A percentile compares a stretch with the other conserved stretches of the same genome.
phyloP scores from a whole-genome alignment of 2,797 vertebrate species.

The Lutjanus campechanus region DNA sequence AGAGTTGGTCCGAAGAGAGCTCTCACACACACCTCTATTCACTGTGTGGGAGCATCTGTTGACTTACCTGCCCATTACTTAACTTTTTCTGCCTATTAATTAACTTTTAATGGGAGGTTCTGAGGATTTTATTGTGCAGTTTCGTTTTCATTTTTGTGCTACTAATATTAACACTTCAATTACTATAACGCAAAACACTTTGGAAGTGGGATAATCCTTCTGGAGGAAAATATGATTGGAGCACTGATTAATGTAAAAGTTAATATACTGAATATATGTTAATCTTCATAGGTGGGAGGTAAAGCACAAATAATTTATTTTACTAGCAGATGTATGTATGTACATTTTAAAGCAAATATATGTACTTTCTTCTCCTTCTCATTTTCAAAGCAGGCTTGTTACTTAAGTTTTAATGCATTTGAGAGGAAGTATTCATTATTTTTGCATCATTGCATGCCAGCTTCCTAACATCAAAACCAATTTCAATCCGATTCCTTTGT shows the following conservation, averaged over 20 bases:
- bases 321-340: too few species aligned
- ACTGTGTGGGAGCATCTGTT: constrained; percentile 51
- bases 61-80: constrained; percentile 73
- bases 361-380: too few species aligned
- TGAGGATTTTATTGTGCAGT: not conserved
- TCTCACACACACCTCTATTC: constrained; percentile 53
- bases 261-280: not conserved
- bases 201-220: not conserved
- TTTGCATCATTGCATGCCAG: too few species aligned
- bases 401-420: too few species aligned
- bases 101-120: constrained; percentile 14
- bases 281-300: too few species aligned
- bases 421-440: too few species aligned
- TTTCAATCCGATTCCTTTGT: too few species aligned
- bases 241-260: not conserved
- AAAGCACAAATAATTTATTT: too few species aligned
- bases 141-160: not conserved
- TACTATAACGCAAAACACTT: not conserved
- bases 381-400: too few species aligned
- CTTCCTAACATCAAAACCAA: too few species aligned
- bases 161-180: not conserved
- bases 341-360: too few species aligned
- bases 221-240: not conserved
- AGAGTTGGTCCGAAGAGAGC: constrained; percentile 66
- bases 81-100: constrained; percentile 31